A percentile compares a stretch with the other conserved stretches of the same genome.
phyloP scores from a whole-genome alignment of 2,888 invertebrate species.

The Habroteleia sp. region DNA sequence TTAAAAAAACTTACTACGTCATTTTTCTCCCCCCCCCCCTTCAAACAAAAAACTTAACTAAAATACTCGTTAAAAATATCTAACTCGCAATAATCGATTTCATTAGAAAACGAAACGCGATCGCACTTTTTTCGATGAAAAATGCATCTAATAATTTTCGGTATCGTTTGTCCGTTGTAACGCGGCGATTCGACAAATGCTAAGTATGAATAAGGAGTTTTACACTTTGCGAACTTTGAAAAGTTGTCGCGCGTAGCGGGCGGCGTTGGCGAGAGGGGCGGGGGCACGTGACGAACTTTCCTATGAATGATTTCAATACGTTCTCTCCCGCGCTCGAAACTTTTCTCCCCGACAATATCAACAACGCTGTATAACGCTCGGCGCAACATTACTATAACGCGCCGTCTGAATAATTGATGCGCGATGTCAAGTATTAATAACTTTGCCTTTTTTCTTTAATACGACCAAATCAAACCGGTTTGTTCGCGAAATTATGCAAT shows the following conservation, averaged over 20 bases:
- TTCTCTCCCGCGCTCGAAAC: slow-evolving; percentile 42
- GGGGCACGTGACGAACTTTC: slow-evolving; percentile 46
- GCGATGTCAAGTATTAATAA: slow-evolving; percentile 32
- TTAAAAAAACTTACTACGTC: too few relatives aligned
- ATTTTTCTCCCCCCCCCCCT: too few relatives aligned
- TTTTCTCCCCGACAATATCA: slow-evolving; percentile 44
- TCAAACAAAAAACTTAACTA: too few relatives aligned
- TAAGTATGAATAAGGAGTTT: slow-evolving; percentile 58
- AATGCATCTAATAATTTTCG: slow-evolving; percentile 25
- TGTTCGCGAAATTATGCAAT: slow-evolving; percentile 32
- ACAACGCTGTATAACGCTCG: slow-evolving; percentile 27
- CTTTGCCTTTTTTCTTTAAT: slow-evolving; percentile 24
- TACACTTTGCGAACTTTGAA: slow-evolving; percentile 51
- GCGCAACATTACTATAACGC: slow-evolving; percentile 35
- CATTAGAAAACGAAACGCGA: too few relatives aligned
- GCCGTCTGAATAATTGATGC: slow-evolving; percentile 40
- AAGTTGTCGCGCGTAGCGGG: slow-evolving; percentile 43
- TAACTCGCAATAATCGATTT: too few relatives aligned
- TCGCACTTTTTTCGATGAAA: too few relatives aligned
- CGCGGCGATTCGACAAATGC: slow-evolving; percentile 50
- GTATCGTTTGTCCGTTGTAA: slow-evolving; percentile 39
- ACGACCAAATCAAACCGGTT: slow-evolving; percentile 38
- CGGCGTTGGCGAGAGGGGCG: not conserved
- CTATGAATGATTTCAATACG: slow-evolving; percentile 59
- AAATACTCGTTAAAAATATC: too few relatives aligned